Conservation (phyloP, 2,888 invertebrate genomes). For the Girardia tigrina region DNA sequence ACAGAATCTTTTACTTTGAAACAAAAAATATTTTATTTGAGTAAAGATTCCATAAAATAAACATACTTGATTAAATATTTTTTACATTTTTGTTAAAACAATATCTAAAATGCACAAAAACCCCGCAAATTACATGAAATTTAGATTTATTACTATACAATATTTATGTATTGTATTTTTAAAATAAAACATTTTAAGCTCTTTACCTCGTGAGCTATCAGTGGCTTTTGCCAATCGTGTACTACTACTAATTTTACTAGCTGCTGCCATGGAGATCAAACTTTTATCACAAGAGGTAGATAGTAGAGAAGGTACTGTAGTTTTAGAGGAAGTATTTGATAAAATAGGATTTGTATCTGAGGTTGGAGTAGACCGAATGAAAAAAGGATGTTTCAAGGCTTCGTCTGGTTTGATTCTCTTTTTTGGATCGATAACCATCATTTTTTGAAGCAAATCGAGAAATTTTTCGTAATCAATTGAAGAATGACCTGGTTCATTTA, state of each 20-base stretch:
- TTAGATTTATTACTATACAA: too few relatives aligned
- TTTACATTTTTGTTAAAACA: too few relatives aligned
- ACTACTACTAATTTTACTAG: constrained; percentile 5
- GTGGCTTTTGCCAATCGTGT: neutral
- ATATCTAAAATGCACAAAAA: too few relatives aligned
- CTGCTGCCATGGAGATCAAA: constrained; percentile 23
- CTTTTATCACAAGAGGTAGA: constrained; percentile 20
- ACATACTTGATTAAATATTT: too few relatives aligned
- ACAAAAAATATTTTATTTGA: too few relatives aligned
- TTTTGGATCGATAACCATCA: neutral
- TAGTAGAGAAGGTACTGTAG: constrained; percentile 20
- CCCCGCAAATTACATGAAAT: too few relatives aligned
- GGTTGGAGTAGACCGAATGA: constrained; percentile 9
- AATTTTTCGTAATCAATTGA: constrained; percentile 2
- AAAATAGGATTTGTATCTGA: neutral
- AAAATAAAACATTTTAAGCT: neutral
- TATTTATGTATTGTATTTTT: too few relatives aligned
- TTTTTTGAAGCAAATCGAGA: constrained; percentile 14
- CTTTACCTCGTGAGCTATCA: neutral
- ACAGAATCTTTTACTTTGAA: too few relatives aligned
- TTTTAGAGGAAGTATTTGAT: constrained; percentile 9
- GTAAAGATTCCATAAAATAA: too few relatives aligned
- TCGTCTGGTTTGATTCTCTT: neutral
- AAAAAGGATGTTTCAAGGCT: constrained; percentile 23
- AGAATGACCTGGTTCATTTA: constrained; percentile 9